Evolutionary conservation across 2,113 vertebrate genomes (phyloP), one percentile per base, ranked within the genome.

Genomic region (Dinomys branickii): DNA sequence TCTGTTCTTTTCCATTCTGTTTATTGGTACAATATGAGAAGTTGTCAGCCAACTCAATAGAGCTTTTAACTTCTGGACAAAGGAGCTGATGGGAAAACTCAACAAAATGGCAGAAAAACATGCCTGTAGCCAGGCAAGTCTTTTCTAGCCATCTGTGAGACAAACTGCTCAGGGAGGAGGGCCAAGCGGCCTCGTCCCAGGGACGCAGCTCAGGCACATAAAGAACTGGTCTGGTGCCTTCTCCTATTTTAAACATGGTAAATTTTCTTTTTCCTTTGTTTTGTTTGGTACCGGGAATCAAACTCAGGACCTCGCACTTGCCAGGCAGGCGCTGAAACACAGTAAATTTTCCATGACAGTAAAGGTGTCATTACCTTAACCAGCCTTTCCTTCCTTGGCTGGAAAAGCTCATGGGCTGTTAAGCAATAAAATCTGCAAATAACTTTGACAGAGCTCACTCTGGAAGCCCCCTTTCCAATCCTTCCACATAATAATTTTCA

Each of bases 401-500:
- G 84, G 58, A 85, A 97, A 95, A 95, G 90, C 71, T 94, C 73
- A 71, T 56, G 44, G 54, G 65, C 22, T 92, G 41, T 90, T 92
- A 9, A 97, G 95, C 88, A 97, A 97, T 80, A 90, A 94, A n/a
- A 33, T 90, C 63, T 3, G 41, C 17, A 9, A 84, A 88, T 85
- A 96, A 85, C 65, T 61, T 35, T 13, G 20, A 78, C 0, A 26
- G 0, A 91, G 85, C 19, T 81, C 82, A 89, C 3, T 1, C 0
- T 63, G 5, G 59, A 96, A 97, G 96, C 4, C 47, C 97, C 97
- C n/a, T 90, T 65, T 89, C 89, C 82, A 61, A 77, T 17, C 85
- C 96, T 97, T 94, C 90, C 83, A 87, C 84, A 95, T 75, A 95
- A 95, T 92, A 75, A 63, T n/a, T 85, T 95, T 77, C 71, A 63